Conservation (phyloP, 1,140 invertebrate species). For the Drosophila hydei region DNA sequence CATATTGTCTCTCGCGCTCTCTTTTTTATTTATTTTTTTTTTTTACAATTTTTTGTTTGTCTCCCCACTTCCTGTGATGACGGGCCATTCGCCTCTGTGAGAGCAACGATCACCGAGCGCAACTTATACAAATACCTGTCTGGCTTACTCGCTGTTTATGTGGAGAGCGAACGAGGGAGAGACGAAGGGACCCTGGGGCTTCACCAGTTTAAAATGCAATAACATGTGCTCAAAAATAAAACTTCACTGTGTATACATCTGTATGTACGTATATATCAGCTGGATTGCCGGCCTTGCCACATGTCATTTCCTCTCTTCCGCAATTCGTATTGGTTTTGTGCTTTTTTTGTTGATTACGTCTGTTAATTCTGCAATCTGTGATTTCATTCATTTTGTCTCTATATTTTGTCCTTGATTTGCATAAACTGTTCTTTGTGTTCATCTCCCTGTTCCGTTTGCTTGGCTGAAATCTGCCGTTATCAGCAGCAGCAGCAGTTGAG, state of each 20-base stretch:
- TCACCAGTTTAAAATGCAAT: conserved; percentile 41
- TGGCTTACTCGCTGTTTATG: conserved; percentile 9
- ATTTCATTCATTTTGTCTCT: conserved; percentile 10
- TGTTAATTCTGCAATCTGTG: conserved; percentile 20
- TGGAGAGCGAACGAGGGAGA: background rate
- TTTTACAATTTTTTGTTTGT: background rate
- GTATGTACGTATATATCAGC: conserved; percentile 19
- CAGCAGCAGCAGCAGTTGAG: conserved; percentile 5
- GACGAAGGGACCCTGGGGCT: background rate
- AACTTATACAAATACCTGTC: conserved; percentile 20
- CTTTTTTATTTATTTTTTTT: too few relatives aligned
- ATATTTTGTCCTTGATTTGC: background rate
- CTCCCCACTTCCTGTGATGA: conserved; percentile 40
- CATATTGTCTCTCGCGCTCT: conserved; percentile 12
- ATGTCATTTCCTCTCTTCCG: conserved; percentile 3
- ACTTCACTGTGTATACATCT: conserved; percentile 1
- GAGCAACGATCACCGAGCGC: conserved; percentile 20
- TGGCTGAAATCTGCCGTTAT: conserved; percentile 3
- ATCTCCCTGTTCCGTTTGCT: background rate
- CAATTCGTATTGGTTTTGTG: background rate
- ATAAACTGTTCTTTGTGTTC: background rate
- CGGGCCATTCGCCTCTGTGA: conserved; percentile 24
- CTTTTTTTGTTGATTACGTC: conserved; percentile 14
- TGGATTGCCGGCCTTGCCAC: conserved; percentile 32
- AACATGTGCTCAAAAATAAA: conserved; percentile 15